Percentiles rank a stretch among this genome's conserved stretches.
Evolutionary conservation across 1,140 invertebrate genomes (phyloP).

Genomic region (Hyles vespertilio): DNA sequence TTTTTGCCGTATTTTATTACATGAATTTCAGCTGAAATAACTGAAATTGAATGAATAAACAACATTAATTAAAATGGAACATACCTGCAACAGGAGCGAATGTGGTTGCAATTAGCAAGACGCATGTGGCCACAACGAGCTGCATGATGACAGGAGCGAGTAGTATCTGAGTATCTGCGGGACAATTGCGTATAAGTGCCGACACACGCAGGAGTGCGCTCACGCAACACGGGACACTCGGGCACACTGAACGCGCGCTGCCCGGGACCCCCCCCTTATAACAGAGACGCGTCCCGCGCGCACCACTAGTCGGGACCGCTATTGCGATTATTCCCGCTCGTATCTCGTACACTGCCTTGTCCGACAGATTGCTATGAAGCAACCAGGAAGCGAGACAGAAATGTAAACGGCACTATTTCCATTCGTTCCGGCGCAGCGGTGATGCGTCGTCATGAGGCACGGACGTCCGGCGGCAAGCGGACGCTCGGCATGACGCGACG

Average conservation of each 20-base stretch:
- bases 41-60: neutral
- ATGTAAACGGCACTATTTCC: constrained; percentile 20
- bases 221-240: constrained; percentile 69
- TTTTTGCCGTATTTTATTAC: too few species aligned
- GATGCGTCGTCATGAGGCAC: constrained; percentile 29
- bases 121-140: constrained; percentile 55
- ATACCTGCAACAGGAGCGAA: constrained; percentile 61
- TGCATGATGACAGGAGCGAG: constrained; percentile 47
- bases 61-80: constrained; percentile 21
- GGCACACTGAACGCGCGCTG: constrained; percentile 69
- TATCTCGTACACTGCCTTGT: constrained; percentile 41
- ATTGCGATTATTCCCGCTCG: constrained; percentile 26
- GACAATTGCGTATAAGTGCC: constrained; percentile 23
- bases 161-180: constrained; percentile 22
- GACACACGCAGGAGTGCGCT: constrained; percentile 56
- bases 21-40: too few species aligned
- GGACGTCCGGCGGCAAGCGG: constrained; percentile 60
- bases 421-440: constrained; percentile 6
- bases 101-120: constrained; percentile 61
- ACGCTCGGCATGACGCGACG: constrained; percentile 28
- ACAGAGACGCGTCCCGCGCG: constrained; percentile 65
- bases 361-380: constrained; percentile 11
- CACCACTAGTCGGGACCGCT: constrained; percentile 45
- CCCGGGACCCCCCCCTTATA: constrained; percentile 69
- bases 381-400: constrained; percentile 23